A percentile compares a stretch with the other conserved stretches of the same genome.
Conservation (phyloP, 92 coral and sea anemone genomes). For the Epizoanthus ramosus region DNA sequence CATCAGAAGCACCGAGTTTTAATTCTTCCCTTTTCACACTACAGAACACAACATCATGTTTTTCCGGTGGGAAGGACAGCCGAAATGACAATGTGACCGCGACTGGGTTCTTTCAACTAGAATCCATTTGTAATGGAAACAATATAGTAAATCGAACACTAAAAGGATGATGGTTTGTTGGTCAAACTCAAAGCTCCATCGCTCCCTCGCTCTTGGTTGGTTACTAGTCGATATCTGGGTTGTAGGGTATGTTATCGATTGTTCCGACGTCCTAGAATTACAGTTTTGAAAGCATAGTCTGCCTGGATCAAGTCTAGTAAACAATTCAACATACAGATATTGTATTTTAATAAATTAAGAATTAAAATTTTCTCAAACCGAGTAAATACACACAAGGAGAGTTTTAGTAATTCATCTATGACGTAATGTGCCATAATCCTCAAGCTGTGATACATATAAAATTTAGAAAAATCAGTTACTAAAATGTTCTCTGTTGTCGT, state of each 20-base stretch:
- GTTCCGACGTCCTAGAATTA: too few species aligned
- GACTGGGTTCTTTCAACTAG: neutral
- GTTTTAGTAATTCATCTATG: neutral
- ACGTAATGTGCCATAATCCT: neutral
- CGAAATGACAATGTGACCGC: too few species aligned
- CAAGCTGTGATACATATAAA: neutral
- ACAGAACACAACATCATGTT: too few species aligned
- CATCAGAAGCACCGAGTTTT: too few species aligned
- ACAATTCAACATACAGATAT: too few species aligned
- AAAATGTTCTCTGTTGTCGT: neutral
- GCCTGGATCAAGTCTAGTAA: too few species aligned
- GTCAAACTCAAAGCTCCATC: neutral
- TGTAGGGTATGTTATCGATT: neutral
- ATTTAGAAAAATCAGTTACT: neutral
- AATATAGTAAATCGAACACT: neutral
- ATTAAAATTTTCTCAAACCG: too few species aligned
- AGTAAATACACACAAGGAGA: too few species aligned
- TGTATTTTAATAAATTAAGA: too few species aligned
- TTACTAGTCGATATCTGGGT: neutral
- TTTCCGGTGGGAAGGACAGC: too few species aligned
- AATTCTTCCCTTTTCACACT: too few species aligned
- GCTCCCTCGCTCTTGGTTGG: neutral
- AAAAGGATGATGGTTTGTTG: neutral
- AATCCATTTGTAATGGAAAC: neutral
- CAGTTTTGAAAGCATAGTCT: too few species aligned